Evolutionary conservation across 2,888 invertebrate genomes (phyloP), one percentile per base, ranked within the genome.

Genomic region (Stomorhina lunata): DNA sequence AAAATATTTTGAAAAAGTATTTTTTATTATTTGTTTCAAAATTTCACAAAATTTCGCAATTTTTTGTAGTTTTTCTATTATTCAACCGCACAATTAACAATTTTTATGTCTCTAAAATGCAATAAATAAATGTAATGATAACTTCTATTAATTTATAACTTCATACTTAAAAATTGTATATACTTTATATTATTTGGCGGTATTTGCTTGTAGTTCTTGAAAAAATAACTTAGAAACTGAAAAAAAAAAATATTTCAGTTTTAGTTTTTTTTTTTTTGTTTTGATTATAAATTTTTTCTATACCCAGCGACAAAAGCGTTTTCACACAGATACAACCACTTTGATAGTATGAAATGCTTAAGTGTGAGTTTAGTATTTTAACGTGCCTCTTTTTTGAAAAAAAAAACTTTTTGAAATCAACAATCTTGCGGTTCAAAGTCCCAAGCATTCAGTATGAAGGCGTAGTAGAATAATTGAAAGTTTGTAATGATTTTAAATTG

Each of bases 261-360:
- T 53, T 53, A 29, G 12, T 59, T 37, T 59, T 25, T 9, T 6
- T 22, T 40, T 25, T 43, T 40, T 40, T 40, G 15, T 61, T 61
- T 61, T 61, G 61, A 61, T 61, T 25, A 40, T 61, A 40, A 61
- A 61, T 61, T 40, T 40, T 10, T 59, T 37, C n/a, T n/a, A n/a
- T n/a, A n/a, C n/a, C n/a, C n/a, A 40, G 43, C 40, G 43, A 61
- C n/a, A 22, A 63, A 17, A 10, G 12, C 40, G 22, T 20, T 22
- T n/a, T 25, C 27, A 25, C 12, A 50, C 9, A 22, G 3, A 2
- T 48, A 48, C 22, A 40, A n/a, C 40, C n/a, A n/a, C 17, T 43
- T 15, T 15, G 9, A 6, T 37, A 9, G 37, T n/a, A 9, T 0
- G 10, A 43, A 2, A 15, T n/a, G 2, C 12, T 2, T 40, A 12